These are phyloP conservation scores for Saimiri boliviensis DNA, from an alignment of 2,113 vertebrate genomes.

Conservation along the genomic window DNA sequence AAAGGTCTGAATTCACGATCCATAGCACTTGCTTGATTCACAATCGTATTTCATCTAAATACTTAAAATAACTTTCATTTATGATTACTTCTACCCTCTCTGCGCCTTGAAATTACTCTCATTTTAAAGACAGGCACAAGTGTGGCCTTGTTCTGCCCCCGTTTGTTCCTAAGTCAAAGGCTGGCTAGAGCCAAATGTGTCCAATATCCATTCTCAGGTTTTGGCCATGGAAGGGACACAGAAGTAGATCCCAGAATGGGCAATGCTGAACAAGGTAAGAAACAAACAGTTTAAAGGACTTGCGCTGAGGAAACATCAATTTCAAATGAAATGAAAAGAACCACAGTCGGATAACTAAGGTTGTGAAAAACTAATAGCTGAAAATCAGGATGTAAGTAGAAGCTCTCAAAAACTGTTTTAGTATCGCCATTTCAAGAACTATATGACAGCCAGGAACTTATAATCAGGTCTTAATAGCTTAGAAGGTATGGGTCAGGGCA, in stretches of 20 bases:
- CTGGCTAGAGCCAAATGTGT: not conserved
- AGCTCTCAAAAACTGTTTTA: slow-evolving; percentile 28
- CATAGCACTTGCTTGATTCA: slow-evolving; percentile 21
- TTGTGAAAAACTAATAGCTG: not conserved
- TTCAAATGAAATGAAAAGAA: slow-evolving; percentile 47
- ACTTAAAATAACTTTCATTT: slow-evolving; percentile 42
- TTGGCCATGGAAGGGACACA: slow-evolving; percentile 28
- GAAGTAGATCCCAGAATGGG: not conserved
- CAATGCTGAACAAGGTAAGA: slow-evolving; percentile 27
- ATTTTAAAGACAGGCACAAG: slow-evolving; percentile 47
- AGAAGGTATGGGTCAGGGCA: slow-evolving; percentile 48
- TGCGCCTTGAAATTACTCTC: not conserved
- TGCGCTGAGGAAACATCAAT: not conserved
- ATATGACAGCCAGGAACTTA: slow-evolving; percentile 44
- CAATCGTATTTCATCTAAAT: slow-evolving; percentile 36
- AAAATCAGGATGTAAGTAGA: slow-evolving; percentile 46
- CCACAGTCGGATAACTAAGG: not conserved
- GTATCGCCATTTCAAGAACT: slow-evolving; percentile 44
- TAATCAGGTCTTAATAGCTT: slow-evolving; percentile 40
- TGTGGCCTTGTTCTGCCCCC: not conserved
- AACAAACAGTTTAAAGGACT: slow-evolving; percentile 44
- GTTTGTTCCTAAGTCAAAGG: slow-evolving; percentile 48
- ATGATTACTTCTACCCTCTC: slow-evolving; percentile 3
- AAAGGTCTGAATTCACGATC: slow-evolving; percentile 36
- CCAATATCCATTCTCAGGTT: slow-evolving; percentile 46